Evolutionary conservation across 1,140 invertebrate species (phyloP).

Genomic region (Sycophaga agraensis): DNA sequence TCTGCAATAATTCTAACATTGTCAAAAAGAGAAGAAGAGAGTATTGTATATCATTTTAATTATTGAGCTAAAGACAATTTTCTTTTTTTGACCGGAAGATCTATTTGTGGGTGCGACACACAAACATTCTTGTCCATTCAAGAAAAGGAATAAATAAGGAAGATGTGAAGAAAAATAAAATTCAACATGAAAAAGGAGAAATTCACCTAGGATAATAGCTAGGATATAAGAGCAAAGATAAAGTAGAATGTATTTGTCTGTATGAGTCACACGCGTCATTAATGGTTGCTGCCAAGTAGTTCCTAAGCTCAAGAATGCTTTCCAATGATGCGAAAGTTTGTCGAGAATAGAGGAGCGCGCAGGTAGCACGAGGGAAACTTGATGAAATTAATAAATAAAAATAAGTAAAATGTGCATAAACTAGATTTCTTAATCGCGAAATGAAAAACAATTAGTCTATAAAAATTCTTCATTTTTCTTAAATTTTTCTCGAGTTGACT

Average conservation of each 20-base stretch:
- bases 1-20: slow-evolving; percentile 30
- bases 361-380: slow-evolving; percentile 32
- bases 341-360: slow-evolving; percentile 32
- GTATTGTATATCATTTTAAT: slow-evolving; percentile 28
- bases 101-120: slow-evolving; percentile 34
- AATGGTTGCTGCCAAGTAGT: slow-evolving; percentile 44
- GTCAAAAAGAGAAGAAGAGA: slow-evolving; percentile 29
- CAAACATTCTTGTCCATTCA: slow-evolving; percentile 35
- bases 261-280: slow-evolving; percentile 35
- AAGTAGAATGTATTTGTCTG: slow-evolving; percentile 40
- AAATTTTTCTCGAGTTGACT: slow-evolving; percentile 1
- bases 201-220: slow-evolving; percentile 37
- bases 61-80: slow-evolving; percentile 32
- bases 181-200: slow-evolving; percentile 22
- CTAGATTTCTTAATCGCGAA: slow-evolving; percentile 26
- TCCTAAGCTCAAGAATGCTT: slow-evolving; percentile 38
- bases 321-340: slow-evolving; percentile 29
- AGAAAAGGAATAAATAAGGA: slow-evolving; percentile 29
- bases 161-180: slow-evolving; percentile 13
- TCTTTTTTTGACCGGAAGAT: slow-evolving; percentile 34
- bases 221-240: slow-evolving; percentile 38
- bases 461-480: neutral
- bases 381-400: slow-evolving; percentile 27
- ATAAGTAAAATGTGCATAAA: slow-evolving; percentile 32
- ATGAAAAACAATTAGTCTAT: slow-evolving; percentile 3